A percentile compares a stretch with the other conserved stretches of the same genome.
Evolutionary conservation across 1,140 invertebrate genomes (phyloP).

Genomic region (Proctacanthus coquilletti): DNA sequence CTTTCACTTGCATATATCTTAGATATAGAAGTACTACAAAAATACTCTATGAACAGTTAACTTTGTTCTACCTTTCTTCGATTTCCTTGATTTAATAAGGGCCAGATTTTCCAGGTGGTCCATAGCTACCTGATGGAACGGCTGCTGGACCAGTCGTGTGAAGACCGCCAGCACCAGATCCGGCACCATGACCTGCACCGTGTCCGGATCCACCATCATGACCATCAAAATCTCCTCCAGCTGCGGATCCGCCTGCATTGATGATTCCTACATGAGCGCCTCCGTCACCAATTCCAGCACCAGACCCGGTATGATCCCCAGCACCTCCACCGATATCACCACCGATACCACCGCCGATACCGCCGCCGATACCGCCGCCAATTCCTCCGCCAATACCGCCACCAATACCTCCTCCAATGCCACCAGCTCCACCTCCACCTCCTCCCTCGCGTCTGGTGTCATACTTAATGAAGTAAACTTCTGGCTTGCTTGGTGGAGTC

Average conservation of each 20-base stretch:
- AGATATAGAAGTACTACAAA: no score
- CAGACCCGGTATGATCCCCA: conserved; percentile 11
- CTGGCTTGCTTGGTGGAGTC: conserved; percentile 63
- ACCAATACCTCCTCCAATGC: conserved; percentile 1
- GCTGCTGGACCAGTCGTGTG: conserved; percentile 17
- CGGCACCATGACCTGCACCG: conserved; percentile 20
- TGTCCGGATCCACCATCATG: no score
- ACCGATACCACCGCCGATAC: conserved; percentile 24
- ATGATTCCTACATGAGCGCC: conserved; percentile 24
- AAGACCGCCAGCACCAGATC: conserved; percentile 16
- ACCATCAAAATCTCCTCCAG: no score
- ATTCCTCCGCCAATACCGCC: neutral
- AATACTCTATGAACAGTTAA: no score
- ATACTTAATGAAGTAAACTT: conserved; percentile 81
- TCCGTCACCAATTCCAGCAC: conserved; percentile 15
- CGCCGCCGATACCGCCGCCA: conserved; percentile 21
- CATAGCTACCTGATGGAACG: conserved; percentile 36
- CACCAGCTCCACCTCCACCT: no score
- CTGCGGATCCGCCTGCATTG: conserved; percentile 15
- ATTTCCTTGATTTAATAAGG: conserved; percentile 6
- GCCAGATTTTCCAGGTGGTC: conserved; percentile 31
- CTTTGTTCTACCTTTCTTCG: no score
- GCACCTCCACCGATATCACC: conserved; percentile 17
- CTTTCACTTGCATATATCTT: no score
- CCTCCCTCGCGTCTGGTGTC: conserved; percentile 51